Base-by-base conservation (phyloP, 2,113 vertebrate species). In the Capreolus pygargus region DNA sequence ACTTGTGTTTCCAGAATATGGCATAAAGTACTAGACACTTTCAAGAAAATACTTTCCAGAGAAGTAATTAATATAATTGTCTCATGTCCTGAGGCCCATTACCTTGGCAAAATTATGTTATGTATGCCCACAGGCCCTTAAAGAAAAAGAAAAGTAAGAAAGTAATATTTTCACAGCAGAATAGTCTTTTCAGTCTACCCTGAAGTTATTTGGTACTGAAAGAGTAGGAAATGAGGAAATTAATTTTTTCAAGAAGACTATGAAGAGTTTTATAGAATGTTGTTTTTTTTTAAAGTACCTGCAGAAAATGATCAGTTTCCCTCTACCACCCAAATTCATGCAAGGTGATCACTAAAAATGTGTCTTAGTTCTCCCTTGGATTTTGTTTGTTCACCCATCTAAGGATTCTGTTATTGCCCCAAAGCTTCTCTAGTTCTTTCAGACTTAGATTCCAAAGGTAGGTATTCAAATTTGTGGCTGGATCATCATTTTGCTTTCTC, bases 41-140 rank as follows among this genome's bases (percentile, higher is more conserved):
- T 98, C 45, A 95, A 92, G 95, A 98, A 98, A 98, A 94, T 81
- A 95, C 85, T 98, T 98, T 98, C 58, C 92, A 91, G 94, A 98
- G 98, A 98, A 94, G 33, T 88, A 98, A 95, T 93, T 92, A 89
- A 61, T 64, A 19, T 30, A 91, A 93, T 60, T 61, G 39, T 85
- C 55, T 88, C 16, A 21, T 36, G 30, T 55, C 47, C n/a, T 82
- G 27, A 88, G 43, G 43, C 15, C 36, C 52, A 52, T 13, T 47
- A 47, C 13, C 43, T 86, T 78, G 16, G 21, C 52, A 86, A 92
- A 92, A 11, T 70, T 89, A 45, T 58, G 27, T 58, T 79, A 76
- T 15, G 13, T 19, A 85, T 50, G 4, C 21, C 58, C 61, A 57
- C 28, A 93, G 36, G 14, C 50, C 33, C 60, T 76, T 61, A 81